These are phyloP conservation scores for Nannoperca australis DNA, from an alignment of 2,797 vertebrate species.

Conservation along the genomic window DNA sequence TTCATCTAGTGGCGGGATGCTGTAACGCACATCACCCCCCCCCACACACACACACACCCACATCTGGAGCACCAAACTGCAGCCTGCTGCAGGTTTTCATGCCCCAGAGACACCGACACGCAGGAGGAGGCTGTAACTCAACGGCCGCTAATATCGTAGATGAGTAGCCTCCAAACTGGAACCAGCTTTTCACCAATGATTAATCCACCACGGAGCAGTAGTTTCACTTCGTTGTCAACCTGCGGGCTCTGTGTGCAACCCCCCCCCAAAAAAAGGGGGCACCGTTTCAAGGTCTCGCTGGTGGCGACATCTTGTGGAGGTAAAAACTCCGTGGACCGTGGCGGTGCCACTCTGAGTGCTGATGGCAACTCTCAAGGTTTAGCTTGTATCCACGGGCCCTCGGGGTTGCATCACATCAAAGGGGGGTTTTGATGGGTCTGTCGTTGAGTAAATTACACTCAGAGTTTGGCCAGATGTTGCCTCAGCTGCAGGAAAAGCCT, in stretches of 20 bases:
- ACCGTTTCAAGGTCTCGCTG: conserved; percentile 39
- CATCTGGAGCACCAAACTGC: conserved; percentile 51
- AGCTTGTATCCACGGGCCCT: not conserved
- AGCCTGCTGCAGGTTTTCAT: not conserved
- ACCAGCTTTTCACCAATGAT: conserved; percentile 46
- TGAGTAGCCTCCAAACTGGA: not conserved
- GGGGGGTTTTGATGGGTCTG: conserved; percentile 17
- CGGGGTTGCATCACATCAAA: conserved; percentile 39
- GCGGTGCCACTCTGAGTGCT: conserved; percentile 1
- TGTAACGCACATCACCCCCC: conserved; percentile 19
- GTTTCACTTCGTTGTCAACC: conserved; percentile 17
- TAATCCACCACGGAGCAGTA: not conserved
- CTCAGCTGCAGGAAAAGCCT: conserved; percentile 32
- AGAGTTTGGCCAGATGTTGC: conserved; percentile 55
- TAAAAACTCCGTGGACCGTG: conserved; percentile 15
- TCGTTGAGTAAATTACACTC: conserved; percentile 36
- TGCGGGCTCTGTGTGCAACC: not conserved
- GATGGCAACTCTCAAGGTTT: conserved; percentile 1
- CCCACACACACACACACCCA: not conserved
- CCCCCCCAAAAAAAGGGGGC: conserved; percentile 31
- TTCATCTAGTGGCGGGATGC: conserved; percentile 63
- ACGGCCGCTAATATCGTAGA: conserved; percentile 30
- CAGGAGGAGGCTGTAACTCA: conserved; percentile 36
- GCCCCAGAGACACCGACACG: not conserved
- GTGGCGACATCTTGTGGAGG: conserved; percentile 77